Conservation (phyloP, 2,797 vertebrate species). For the Takifugu rubripes region DNA sequence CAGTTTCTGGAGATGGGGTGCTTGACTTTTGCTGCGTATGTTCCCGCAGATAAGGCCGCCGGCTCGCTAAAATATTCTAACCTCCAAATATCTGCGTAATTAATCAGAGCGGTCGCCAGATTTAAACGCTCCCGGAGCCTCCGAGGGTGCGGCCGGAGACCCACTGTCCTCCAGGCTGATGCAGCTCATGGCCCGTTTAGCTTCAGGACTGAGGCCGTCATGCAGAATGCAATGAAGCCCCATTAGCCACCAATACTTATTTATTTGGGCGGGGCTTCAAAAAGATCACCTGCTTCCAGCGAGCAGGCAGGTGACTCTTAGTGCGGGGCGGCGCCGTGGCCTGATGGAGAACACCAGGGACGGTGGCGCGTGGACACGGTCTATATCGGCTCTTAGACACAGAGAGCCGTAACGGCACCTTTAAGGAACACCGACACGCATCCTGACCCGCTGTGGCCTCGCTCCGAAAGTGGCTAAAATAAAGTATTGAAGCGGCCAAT, state of each 20-base stretch:
- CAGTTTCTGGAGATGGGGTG: too few relatives aligned
- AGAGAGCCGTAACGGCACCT: constrained; percentile 44
- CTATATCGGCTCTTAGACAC: neutral
- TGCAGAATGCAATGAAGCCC: constrained; percentile 14
- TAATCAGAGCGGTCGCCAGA: too few relatives aligned
- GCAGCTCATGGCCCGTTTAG: constrained; percentile 17
- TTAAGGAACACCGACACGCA: constrained; percentile 43
- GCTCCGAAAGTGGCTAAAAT: constrained; percentile 42
- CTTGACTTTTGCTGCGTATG: too few relatives aligned
- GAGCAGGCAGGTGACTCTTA: constrained; percentile 21
- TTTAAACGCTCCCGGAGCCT: too few relatives aligned
- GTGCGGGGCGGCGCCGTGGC: constrained; percentile 23
- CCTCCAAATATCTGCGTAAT: too few relatives aligned
- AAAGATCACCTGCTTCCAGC: constrained; percentile 18
- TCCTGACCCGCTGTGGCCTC: constrained; percentile 49
- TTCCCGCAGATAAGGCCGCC: too few relatives aligned
- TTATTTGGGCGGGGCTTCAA: constrained; percentile 8
- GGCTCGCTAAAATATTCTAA: too few relatives aligned
- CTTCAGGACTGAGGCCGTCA: neutral
- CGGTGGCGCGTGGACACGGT: neutral
- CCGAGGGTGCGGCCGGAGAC: neutral
- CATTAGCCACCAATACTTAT: constrained; percentile 14
- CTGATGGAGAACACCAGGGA: constrained; percentile 8
- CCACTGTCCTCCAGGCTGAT: constrained; percentile 19
- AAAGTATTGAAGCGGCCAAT: constrained; percentile 33